A percentile compares a stretch with the other conserved stretches of the same genome.
These are phyloP conservation scores for Virgularia gustaviana DNA, from an alignment of 92 coral and sea anemone species.

Conservation along the genomic window DNA sequence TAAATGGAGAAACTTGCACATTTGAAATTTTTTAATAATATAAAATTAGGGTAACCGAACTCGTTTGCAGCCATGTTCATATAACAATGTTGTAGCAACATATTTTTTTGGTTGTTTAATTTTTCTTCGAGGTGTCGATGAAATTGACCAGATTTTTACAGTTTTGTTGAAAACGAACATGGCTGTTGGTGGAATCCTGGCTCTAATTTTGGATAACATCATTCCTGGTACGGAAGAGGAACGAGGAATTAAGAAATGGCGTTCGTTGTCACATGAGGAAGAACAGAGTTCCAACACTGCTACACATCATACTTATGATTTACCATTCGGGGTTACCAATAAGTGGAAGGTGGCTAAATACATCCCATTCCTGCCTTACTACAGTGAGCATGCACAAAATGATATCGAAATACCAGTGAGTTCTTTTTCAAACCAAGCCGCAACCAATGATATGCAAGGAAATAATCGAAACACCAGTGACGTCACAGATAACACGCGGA, in stretches of 20 bases:
- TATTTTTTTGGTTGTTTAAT: too few species aligned
- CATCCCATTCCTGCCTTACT: slow-evolving; percentile 33
- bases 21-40: too few species aligned
- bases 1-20: too few species aligned
- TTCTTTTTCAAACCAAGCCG: too few species aligned
- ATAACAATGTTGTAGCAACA: too few species aligned
- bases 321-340: slow-evolving; percentile 21
- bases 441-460: too few species aligned
- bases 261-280: slow-evolving; percentile 40
- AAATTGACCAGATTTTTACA: slow-evolving; percentile 71
- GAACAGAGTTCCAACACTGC: slow-evolving; percentile 33
- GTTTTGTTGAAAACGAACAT: slow-evolving; percentile 84
- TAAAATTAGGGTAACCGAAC: too few species aligned
- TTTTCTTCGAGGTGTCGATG: slow-evolving; percentile 60
- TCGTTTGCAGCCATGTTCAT: too few species aligned
- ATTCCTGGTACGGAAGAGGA: slow-evolving; percentile 88
- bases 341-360: slow-evolving; percentile 21
- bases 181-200: slow-evolving; percentile 81
- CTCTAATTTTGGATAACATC: slow-evolving; percentile 78
- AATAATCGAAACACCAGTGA: too few species aligned
- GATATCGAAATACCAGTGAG: too few species aligned
- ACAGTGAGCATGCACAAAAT: too few species aligned
- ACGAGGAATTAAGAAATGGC: slow-evolving; percentile 83
- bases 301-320: slow-evolving; percentile 20
- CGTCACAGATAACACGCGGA: too few species aligned